A percentile compares a stretch with the other conserved stretches of the same genome.
Conservation (phyloP, 2,113 vertebrate species). For the Xyrauchen texanus region DNA sequence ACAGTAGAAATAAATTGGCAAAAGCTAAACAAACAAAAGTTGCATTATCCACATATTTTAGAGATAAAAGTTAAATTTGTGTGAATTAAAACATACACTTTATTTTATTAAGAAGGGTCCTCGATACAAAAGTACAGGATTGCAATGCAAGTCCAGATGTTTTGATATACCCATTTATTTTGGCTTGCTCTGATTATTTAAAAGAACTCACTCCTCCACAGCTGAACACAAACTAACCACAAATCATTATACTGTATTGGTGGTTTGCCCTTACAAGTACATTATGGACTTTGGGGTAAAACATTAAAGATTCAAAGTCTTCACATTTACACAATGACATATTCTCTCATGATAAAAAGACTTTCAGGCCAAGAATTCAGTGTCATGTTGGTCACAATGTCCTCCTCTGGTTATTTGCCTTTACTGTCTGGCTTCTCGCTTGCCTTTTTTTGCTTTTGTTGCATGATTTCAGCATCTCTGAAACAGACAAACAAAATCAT, state of each 20-base stretch:
- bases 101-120: conserved; percentile 49
- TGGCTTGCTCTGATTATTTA: conserved; percentile 16
- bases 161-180: conserved; percentile 20
- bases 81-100: conserved; percentile 43
- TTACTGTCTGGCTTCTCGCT: conserved; percentile 76
- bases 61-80: conserved; percentile 11
- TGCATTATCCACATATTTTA: neutral
- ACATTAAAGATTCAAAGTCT: conserved; percentile 25
- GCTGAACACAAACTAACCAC: neutral
- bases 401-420: conserved; percentile 68
- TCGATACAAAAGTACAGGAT: conserved; percentile 62
- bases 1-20: no score
- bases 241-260: conserved; percentile 20
- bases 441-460: conserved; percentile 85
- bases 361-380: conserved; percentile 3
- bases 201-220: conserved; percentile 41
- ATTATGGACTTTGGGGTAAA: conserved; percentile 18
- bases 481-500: conserved; percentile 44
- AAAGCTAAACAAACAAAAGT: neutral
- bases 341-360: conserved; percentile 18
- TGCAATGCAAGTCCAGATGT: conserved; percentile 47
- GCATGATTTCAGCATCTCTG: conserved; percentile 87
- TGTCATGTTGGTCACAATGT: neutral
- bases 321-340: conserved; percentile 16
- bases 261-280: conserved; percentile 27